Percentiles rank a stretch among this genome's conserved stretches.
These are phyloP conservation scores for Perccottus glenii DNA, from an alignment of 2,113 vertebrate species.

Conservation along the genomic window DNA sequence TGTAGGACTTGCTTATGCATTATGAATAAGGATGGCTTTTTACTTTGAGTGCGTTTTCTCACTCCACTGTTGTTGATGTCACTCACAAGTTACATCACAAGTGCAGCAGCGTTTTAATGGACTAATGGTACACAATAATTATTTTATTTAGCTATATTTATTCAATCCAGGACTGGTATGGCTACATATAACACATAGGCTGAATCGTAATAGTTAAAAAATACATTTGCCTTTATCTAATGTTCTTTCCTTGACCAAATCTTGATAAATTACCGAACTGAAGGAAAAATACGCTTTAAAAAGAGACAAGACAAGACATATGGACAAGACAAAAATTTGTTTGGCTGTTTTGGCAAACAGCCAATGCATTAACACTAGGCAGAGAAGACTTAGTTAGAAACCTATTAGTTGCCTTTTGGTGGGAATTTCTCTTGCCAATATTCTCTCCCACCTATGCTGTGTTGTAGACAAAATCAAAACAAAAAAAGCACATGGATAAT, in stretches of 20 bases:
- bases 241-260: background rate
- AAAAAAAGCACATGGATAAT: no score
- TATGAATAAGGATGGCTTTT: conserved; percentile 53
- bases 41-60: conserved; percentile 35
- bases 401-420: background rate
- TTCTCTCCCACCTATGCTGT: no score
- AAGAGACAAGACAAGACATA: no score
- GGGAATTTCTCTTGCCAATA: no score
- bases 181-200: background rate
- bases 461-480: no score
- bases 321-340: no score
- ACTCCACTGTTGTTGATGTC: conserved; percentile 22
- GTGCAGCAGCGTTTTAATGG: conserved; percentile 9
- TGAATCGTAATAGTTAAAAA: background rate
- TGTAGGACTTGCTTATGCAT: conserved; percentile 39
- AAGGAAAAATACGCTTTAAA: no score
- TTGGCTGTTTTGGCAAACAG: no score
- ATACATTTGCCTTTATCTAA: background rate
- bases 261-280: no score
- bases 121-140: conserved; percentile 2
- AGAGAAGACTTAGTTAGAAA: background rate
- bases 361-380: background rate
- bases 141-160: conserved; percentile 1
- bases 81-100: conserved; percentile 15
- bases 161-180: background rate